Evolutionary conservation across 2,888 invertebrate species (phyloP).

Genomic region (Bombylius major): DNA sequence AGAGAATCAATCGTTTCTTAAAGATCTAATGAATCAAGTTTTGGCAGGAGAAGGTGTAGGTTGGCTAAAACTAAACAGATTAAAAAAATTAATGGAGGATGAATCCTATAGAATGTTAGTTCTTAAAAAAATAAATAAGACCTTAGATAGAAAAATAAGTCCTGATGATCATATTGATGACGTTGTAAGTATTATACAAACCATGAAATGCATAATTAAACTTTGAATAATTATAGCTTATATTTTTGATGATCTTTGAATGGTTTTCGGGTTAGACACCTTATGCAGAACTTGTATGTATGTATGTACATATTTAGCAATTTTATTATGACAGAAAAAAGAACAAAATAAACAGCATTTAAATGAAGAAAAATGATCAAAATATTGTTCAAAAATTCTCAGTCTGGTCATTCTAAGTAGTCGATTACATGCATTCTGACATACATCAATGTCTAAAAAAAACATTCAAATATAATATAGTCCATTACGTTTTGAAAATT

Average conservation of each 20-base stretch:
- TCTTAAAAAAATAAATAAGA: constrained; percentile 86
- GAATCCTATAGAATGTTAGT: constrained; percentile 95
- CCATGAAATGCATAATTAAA: not conserved
- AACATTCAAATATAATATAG: too few species aligned
- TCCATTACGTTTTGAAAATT: too few species aligned
- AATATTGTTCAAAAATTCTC: too few species aligned
- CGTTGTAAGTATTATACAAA: constrained; percentile 54
- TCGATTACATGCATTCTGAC: too few species aligned
- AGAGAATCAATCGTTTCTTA: constrained; percentile 88
- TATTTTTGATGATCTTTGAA: not conserved
- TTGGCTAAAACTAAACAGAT: constrained; percentile 85
- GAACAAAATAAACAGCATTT: too few species aligned
- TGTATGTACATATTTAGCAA: too few species aligned
- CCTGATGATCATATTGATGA: constrained; percentile 96
- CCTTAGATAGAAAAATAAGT: constrained; percentile 81
- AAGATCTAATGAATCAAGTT: constrained; percentile 55
- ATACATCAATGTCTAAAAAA: too few species aligned
- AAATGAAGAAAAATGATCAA: too few species aligned
- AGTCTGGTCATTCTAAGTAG: too few species aligned
- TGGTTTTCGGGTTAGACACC: not conserved
- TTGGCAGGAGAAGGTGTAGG: constrained; percentile 52
- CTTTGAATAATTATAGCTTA: not conserved
- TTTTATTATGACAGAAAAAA: too few species aligned
- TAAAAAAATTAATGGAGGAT: constrained; percentile 96
- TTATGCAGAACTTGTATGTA: too few species aligned